These are phyloP conservation scores for Nezara viridula DNA, from an alignment of 2,888 invertebrate species.

Conservation along the genomic window DNA sequence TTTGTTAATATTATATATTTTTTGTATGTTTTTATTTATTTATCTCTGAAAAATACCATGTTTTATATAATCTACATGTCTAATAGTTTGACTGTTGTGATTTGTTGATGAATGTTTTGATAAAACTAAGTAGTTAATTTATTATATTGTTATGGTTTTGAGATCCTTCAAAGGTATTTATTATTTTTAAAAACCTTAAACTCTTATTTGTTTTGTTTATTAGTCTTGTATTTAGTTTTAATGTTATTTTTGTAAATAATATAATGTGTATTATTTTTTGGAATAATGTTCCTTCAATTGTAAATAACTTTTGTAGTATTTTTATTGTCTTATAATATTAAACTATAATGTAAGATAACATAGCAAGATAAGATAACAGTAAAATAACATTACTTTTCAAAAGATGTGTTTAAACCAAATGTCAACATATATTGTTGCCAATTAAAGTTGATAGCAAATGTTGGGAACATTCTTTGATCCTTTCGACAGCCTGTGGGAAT, in stretches of 20 bases:
- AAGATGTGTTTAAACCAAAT: neutral
- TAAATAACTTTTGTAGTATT: conserved; percentile 36
- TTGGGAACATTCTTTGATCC: no score
- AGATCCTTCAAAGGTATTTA: neutral
- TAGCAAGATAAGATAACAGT: no score
- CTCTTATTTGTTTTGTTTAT: conserved; percentile 39
- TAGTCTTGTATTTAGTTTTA: conserved; percentile 45
- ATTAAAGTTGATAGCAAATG: no score
- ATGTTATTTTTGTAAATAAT: conserved; percentile 24
- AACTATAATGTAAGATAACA: neutral
- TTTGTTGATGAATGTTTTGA: conserved; percentile 16
- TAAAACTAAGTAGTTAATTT: neutral
- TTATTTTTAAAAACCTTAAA: conserved; percentile 9
- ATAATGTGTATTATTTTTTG: neutral
- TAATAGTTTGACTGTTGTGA: conserved; percentile 11
- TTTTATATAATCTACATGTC: conserved; percentile 26
- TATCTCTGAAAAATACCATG: neutral
- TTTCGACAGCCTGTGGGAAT: no score
- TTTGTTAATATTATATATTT: conserved; percentile 37
- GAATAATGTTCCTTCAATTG: conserved; percentile 24
- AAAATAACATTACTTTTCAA: conserved; percentile 24
- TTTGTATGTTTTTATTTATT: conserved; percentile 42
- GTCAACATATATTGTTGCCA: no score
- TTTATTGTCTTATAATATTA: conserved; percentile 19
- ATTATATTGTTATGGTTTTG: conserved; percentile 27